Evolutionary conservation across 2,888 invertebrate species (phyloP), one percentile per base, ranked within the genome.

Genomic region (Melieria omissa): DNA sequence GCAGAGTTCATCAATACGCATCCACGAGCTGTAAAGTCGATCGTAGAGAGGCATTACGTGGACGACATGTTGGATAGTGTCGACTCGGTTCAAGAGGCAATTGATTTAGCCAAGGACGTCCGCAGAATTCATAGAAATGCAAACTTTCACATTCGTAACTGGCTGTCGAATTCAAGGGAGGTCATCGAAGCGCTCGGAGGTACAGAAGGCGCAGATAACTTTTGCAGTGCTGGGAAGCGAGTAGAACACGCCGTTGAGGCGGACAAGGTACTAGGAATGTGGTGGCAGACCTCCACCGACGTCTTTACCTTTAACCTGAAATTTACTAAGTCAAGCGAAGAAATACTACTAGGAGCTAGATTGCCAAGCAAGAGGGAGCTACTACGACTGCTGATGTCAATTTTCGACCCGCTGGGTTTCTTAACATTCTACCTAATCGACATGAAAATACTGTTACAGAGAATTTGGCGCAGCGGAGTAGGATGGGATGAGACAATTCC

Each of bases 11-110:
- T 16, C 41, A 6, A 47, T 4, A 29, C 74, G 54, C 76, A n/a
- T n/a, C n/a, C n/a, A n/a, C n/a, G n/a, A n/a, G n/a, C n/a, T n/a
- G n/a, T n/a, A n/a, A n/a, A n/a, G n/a, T n/a, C n/a, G 62, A 76
- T 76, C 14, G n/a, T 52, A n/a, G 46, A 72, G 44, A 67, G 73
- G n/a, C 77, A 78, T 54, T 77, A 83, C 60, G 79, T 83, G 61
- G 80, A 83, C 10, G 46, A 63, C 16, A 47, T 63, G 47, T 16
- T 63, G 3, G 62, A 63, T 44, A 80, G 80, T 54, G 73, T 75
- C 6, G 71, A 79, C 44, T 73, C 77, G 0, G 70, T 73, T n/a
- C 73, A 76, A 57, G 75, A 78, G 65, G 78, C 78, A 9, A 70
- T 76, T 55, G 7, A 58, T 5, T 14, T 75, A 9, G 74, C 73